Base-by-base conservation (phyloP, 2,888 invertebrate species). In the Therioaphis trifolii region DNA sequence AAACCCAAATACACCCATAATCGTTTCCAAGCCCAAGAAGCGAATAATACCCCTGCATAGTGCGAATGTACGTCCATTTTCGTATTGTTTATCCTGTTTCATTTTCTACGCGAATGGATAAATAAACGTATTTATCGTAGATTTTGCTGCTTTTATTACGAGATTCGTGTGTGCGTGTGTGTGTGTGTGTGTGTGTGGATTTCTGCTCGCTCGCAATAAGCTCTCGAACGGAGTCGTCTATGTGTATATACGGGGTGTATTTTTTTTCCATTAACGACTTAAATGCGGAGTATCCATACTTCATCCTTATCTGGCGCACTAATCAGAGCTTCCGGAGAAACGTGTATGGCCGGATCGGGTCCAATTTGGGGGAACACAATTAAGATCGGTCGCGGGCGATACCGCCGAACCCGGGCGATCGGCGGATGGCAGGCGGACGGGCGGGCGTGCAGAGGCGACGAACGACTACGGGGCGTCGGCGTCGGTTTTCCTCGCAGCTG, bases 311-410 rank as follows among this genome's bases (percentile, higher is more conserved):
- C 79, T 43, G n/a, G 29, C 2, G 4, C n/a, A 14, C 55, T 55
- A 18, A 78, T 43, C 78, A 40, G 14, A 68, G 66, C 24, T 78
- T 15, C 27, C 21, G 46, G 24, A 24, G 40, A 68, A 52, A 58
- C 61, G 35, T 29, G 49, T 61, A 1, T 11, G 1, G 12, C 18
- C 61, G 61, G 69, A 55, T 68, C 14, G 78, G 72, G 61, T 80
- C 61, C 80, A 72, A 80, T 80, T 80, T 61, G 80, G 61, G 24
- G 21, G 61, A 72, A 72, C 71, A 80, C 80, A 80, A 80, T 80
- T 80, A 80, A 80, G 80, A 80, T 80, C 58, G 80, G 46, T 1
- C 61, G 35, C 61, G 46, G 72, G 72, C 24, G 12, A 61, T n/a
- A 11, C 66, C 66, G 2, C 24, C 29, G 29, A 14, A 18, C 29